These are phyloP conservation scores for Ailuropoda melanoleuca DNA, from an alignment of 2,113 vertebrate genomes.

Conservation along the genomic window DNA sequence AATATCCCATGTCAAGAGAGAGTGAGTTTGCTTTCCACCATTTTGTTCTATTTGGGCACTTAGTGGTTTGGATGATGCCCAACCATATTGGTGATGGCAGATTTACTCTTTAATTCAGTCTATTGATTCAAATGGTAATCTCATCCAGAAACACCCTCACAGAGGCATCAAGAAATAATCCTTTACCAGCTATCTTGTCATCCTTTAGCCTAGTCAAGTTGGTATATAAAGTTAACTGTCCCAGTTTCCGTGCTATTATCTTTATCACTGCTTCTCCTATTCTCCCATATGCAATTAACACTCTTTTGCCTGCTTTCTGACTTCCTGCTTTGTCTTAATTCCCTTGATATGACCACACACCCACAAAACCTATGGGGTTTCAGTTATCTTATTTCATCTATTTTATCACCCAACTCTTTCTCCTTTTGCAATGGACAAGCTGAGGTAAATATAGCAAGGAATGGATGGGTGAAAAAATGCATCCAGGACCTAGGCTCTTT, in stretches of 20 bases:
- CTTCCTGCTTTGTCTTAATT: neutral
- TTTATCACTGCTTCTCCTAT: neutral
- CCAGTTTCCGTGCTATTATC: neutral
- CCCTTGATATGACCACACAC: neutral
- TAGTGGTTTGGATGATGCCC: neutral
- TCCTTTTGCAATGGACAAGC: neutral
- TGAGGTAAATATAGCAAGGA: neutral
- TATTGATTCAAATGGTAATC: neutral
- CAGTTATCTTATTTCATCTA: neutral
- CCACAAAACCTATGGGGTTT: neutral
- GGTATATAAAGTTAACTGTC: neutral
- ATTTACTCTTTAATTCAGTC: neutral
- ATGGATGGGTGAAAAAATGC: neutral
- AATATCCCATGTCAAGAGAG: neutral
- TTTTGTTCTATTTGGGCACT: neutral
- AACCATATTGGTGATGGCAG: neutral
- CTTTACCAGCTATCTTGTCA: neutral
- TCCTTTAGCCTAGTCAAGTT: neutral
- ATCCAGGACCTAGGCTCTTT: accelerated
- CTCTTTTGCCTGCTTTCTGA: neutral
- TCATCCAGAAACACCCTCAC: neutral
- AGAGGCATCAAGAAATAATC: neutral
- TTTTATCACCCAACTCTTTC: neutral
- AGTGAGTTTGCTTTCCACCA: neutral
- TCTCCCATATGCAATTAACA: neutral